Evolutionary conservation across 2,888 invertebrate genomes (phyloP).

Genomic region (Epirrita christyi): DNA sequence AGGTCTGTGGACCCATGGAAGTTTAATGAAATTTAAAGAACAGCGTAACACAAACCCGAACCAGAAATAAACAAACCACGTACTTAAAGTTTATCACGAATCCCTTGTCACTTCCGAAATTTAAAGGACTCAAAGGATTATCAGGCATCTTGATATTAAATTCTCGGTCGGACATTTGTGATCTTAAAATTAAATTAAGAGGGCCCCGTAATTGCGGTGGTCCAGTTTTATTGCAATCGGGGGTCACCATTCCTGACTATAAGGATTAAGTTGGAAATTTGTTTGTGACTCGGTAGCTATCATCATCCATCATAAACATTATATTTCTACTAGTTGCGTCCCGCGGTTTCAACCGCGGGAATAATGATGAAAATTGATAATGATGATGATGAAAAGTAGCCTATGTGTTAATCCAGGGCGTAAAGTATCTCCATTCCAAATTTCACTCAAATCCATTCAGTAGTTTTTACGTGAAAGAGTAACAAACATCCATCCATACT

Average conservation of each 20-base stretch:
- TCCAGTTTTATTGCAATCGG: constrained; percentile 18
- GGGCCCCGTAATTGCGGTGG: constrained; percentile 21
- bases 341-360: too few species aligned
- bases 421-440: too few species aligned
- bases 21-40: neutral
- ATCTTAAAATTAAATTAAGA: constrained; percentile 43
- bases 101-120: constrained; percentile 35
- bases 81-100: constrained; percentile 33
- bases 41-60: constrained; percentile 9
- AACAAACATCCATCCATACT: too few species aligned
- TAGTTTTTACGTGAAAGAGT: too few species aligned
- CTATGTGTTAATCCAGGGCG: too few species aligned
- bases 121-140: constrained; percentile 40
- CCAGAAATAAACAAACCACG: constrained; percentile 21
- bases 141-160: constrained; percentile 39
- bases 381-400: too few species aligned
- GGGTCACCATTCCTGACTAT: neutral
- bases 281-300: too few species aligned
- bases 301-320: too few species aligned
- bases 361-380: too few species aligned
- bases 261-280: too few species aligned
- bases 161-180: constrained; percentile 33
- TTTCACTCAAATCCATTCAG: too few species aligned
- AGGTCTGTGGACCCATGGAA: neutral
- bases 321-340: too few species aligned